Evolutionary conservation across 1,140 invertebrate genomes (phyloP), one percentile per base, ranked within the genome.

Genomic region (Euwallacea similis): DNA sequence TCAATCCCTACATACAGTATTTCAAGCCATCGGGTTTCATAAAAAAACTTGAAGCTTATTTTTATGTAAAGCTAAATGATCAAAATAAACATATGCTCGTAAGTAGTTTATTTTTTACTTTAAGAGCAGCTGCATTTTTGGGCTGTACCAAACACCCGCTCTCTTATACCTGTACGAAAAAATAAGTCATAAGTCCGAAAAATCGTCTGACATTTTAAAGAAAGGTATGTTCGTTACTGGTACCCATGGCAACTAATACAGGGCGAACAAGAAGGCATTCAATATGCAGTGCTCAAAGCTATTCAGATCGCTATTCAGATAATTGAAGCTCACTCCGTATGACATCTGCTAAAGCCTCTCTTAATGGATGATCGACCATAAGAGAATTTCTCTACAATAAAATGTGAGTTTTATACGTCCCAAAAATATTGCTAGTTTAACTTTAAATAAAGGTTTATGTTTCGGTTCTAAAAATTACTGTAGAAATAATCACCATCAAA

Each of bases 91-190:
- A 60, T 60, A 42, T 60, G 42, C 41, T 42, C 2, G 21, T 60
- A 60, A 11, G 21, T 33, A 33, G 58, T 9, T 60, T 60, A 11
- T 41, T 60, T 60, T 60, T 60, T 60, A 41, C 9, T 11, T 9
- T 8, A 15, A 15, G 58, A 60, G 41, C 58, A 60, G 58, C 58
- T 60, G 58, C 58, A 11, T 60, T 60, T 33, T 33, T 41, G 9
- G 42, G 42, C n/a, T 56, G 42, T 42, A 16, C 42, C 58, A 60
- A 60, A 60, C 58, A 60, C 58, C 58, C 42, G 60, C 60, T 62
- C 16, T 62, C 60, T 62, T 16, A 11, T 62, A 62, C 60, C 60
- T 62, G 60, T 62, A 62, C 21, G 60, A 62, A 62, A 44, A 62
- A 62, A 46, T 44, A 62, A 62, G 60, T 13, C 11, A 62, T 62